Percentiles rank a stretch among this genome's conserved stretches.
phyloP scores from a whole-genome alignment of 1,140 invertebrate species.

The Hycleus phaleratus region DNA sequence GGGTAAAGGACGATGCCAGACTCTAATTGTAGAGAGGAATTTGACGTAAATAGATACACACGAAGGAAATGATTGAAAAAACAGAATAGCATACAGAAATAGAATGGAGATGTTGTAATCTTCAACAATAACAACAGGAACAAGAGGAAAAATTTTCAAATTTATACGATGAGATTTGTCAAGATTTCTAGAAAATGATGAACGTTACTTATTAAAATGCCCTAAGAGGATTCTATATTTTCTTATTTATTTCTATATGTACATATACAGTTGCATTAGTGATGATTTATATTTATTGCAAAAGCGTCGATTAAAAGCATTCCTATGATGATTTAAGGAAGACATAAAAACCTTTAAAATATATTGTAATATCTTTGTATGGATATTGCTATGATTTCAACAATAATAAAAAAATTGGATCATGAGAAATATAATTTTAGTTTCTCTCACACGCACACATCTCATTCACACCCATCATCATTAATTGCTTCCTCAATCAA shows the following conservation, averaged over 20 bases:
- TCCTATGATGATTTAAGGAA: constrained; percentile 11
- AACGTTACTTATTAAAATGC: not conserved
- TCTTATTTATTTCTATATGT: not conserved
- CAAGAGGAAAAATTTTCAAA: not conserved
- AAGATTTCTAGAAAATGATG: not conserved
- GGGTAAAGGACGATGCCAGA: constrained; percentile 4
- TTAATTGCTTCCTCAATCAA: not conserved
- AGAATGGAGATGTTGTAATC: not conserved
- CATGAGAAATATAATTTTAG: too few species aligned
- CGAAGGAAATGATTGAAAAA: constrained; percentile 9
- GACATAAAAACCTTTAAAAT: too few species aligned
- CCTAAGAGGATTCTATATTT: constrained; percentile 5
- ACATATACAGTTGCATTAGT: constrained; percentile 13
- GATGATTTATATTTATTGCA: constrained; percentile 20
- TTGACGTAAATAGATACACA: constrained; percentile 17
- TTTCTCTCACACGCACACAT: not conserved
- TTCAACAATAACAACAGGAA: too few species aligned
- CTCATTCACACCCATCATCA: not conserved
- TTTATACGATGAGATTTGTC: not conserved
- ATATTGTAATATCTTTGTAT: too few species aligned
- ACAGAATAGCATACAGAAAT: not conserved
- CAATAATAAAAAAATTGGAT: too few species aligned
- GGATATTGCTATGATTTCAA: too few species aligned
- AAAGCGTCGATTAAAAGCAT: constrained; percentile 11
- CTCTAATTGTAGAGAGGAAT: constrained; percentile 19